These are phyloP conservation scores for Nomada goodeniana DNA, from an alignment of 2,888 invertebrate species.

Conservation along the genomic window DNA sequence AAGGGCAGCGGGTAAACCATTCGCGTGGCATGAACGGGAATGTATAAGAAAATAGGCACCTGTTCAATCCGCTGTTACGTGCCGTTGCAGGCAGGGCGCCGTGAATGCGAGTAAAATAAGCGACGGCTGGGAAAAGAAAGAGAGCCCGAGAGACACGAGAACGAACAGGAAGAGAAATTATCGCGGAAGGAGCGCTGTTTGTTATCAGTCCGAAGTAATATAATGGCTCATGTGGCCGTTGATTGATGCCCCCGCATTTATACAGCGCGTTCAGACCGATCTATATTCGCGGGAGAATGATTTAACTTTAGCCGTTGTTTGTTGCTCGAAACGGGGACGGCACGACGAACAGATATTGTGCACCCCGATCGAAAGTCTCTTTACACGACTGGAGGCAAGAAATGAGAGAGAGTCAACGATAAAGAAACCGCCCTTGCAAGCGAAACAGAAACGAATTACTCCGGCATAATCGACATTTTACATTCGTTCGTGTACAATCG, in stretches of 20 bases:
- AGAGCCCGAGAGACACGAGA: constrained; percentile 25
- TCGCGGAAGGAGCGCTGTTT: constrained; percentile 58
- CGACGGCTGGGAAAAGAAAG: constrained; percentile 4
- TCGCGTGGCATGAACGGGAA: not conserved
- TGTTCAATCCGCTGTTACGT: constrained; percentile 48
- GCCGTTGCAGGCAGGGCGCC: constrained; percentile 4
- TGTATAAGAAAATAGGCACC: constrained; percentile 57
- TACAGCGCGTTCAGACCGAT: constrained; percentile 36
- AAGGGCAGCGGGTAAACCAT: constrained; percentile 47
- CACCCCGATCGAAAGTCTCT: constrained; percentile 7
- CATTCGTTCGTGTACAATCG: not conserved
- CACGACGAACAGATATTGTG: constrained; percentile 1
- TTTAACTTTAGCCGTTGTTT: constrained; percentile 34
- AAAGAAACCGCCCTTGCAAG: not conserved
- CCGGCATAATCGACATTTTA: not conserved
- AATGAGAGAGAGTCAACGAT: too few species aligned
- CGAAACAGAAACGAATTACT: not conserved
- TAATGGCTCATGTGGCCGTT: constrained; percentile 62
- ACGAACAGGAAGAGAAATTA: constrained; percentile 65
- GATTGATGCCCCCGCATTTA: constrained; percentile 64
- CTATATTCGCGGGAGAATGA: constrained; percentile 39
- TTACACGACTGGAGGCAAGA: not conserved
- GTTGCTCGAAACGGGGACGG: constrained; percentile 23
- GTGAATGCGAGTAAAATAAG: constrained; percentile 21
- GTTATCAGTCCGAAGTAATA: constrained; percentile 60